Base-by-base conservation (phyloP, 1,140 invertebrate species). In the Mamestra configurata region DNA sequence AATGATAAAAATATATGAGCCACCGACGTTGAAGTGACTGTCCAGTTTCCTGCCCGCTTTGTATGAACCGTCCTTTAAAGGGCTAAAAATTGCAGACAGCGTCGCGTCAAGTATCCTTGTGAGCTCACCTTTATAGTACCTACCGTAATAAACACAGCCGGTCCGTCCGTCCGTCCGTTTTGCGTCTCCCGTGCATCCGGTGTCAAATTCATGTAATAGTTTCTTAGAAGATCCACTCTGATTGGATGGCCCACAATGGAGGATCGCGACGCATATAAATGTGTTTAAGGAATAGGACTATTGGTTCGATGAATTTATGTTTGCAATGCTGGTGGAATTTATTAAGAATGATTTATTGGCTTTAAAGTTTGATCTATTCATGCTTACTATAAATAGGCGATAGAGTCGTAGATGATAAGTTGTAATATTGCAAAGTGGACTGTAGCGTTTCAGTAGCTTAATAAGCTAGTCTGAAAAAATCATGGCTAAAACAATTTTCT, bases 181-280 rank as follows among this genome's bases (percentile, higher is more conserved):
- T 46, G 13, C 51, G 70, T 72, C 70, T 72, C 68, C 18, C 20
- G 37, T 4, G n/a, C 70, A 72, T 72, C 70, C 76, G 76, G 76
- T 68, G 76, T 77, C 76, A 55, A 77, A 77, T 77, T 68, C 31
- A 24, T 53, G 59, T 77, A 77, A 77, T 77, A 51, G 75, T 22
- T 77, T 77, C 76, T 66, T 4, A 40, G 76, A 77, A 77, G 61
- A 76, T 76, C 18, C 5, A 64, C 76, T 53, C 20, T 77, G 20
- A 64, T 61, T 76, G 61, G 55, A 55, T 72, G 70, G 55, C 20
- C 73, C 49, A 61, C 13, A n/a, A 35, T 40, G 13, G 13, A n/a
- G 40, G n/a, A 20, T 18, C 4, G 66, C 5, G 20, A 15, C 22
- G 73, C 57, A 76, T 76, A 43, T 8, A 20, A n/a, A 76, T 64